Evolutionary conservation across 2,797 vertebrate species (phyloP).

Genomic region (Silurus aristotelis): DNA sequence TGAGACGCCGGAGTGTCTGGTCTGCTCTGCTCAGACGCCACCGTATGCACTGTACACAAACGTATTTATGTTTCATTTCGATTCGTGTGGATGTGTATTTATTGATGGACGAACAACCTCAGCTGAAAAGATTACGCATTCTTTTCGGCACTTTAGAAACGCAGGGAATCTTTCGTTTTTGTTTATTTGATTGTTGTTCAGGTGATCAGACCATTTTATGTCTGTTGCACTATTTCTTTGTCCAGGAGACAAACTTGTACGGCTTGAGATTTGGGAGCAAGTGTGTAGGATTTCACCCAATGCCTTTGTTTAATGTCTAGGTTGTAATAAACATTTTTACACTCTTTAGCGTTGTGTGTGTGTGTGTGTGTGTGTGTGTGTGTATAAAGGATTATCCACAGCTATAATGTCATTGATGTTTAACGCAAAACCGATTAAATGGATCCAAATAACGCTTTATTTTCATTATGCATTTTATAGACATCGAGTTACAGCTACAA

Average conservation of each 20-base stretch:
- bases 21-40: slow-evolving; percentile 5
- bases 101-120: slow-evolving; percentile 39
- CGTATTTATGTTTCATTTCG: slow-evolving; percentile 48
- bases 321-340: slow-evolving; percentile 52
- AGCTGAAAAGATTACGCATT: slow-evolving; percentile 19
- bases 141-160: slow-evolving; percentile 40
- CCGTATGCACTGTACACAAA: slow-evolving; percentile 32
- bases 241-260: slow-evolving; percentile 1
- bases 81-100: slow-evolving; percentile 41
- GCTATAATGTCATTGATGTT: too few species aligned
- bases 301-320: slow-evolving; percentile 38
- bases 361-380: not conserved
- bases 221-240: slow-evolving; percentile 3
- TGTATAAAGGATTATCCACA: too few species aligned
- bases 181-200: not conserved
- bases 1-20: slow-evolving; percentile 5
- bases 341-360: not conserved
- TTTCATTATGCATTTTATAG: too few species aligned
- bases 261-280: slow-evolving; percentile 19
- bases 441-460: too few species aligned
- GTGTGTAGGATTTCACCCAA: slow-evolving; percentile 38
- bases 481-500: too few species aligned
- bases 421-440: too few species aligned
- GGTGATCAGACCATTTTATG: slow-evolving; percentile 19
- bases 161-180: slow-evolving; percentile 20